Evolutionary conservation across 2,797 vertebrate species (phyloP).

Genomic region (Gallinago nigripennis): DNA sequence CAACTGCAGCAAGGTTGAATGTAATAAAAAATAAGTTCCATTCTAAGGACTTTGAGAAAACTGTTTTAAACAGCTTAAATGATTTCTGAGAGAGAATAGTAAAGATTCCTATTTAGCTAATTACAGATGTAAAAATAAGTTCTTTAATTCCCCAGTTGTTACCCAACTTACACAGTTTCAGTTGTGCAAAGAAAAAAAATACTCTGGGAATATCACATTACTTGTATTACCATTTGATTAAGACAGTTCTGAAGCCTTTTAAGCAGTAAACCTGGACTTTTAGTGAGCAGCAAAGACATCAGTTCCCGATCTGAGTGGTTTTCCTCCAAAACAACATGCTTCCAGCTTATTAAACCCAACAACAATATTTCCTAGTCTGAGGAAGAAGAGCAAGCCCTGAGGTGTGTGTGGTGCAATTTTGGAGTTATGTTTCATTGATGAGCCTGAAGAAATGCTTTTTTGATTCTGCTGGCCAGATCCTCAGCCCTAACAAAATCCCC

Average conservation of each 20-base stretch:
- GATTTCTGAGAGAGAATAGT: not conserved
- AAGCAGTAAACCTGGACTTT: not conserved
- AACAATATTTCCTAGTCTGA: not conserved
- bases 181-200: not conserved
- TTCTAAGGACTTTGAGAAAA: conserved; percentile 11
- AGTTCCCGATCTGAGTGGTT: not conserved
- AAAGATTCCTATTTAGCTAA: not conserved
- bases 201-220: not conserved
- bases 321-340: not conserved
- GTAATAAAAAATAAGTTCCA: conserved; percentile 11
- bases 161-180: not conserved
- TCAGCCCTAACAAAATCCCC: not conserved
- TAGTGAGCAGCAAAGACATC: not conserved
- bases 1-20: not conserved
- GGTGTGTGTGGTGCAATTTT: not conserved
- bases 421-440: not conserved
- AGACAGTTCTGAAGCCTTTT: not conserved
- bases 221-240: not conserved
- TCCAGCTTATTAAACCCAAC: not conserved
- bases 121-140: not conserved
- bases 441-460: not conserved
- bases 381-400: not conserved
- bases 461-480: not conserved
- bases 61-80: not conserved
- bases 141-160: not conserved